Evolutionary conservation across 2,888 invertebrate genomes (phyloP), one percentile per base, ranked within the genome.

Genomic region (Drosophila monieri): DNA sequence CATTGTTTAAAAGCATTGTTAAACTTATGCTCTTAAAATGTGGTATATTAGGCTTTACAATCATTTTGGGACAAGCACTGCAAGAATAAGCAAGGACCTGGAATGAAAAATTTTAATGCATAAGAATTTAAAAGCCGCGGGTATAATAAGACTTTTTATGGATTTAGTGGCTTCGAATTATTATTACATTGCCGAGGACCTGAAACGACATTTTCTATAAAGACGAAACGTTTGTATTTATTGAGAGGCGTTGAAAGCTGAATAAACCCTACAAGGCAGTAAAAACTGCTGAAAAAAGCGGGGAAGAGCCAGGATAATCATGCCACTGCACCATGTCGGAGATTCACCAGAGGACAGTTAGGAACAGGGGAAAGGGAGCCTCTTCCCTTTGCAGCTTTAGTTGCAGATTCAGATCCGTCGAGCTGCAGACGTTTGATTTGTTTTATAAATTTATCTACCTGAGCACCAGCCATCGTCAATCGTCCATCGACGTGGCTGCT

Each of bases 381-480:
- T 51, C 6, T 27, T 21, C 18, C 14, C 15, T 14, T 39, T 48
- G 23, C 6, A 37, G 32, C 47, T 57, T 48, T 43, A 27, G 46
- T 43, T 39, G 30, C 43, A 43, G 52, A 37, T 30, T 32, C 14
- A 61, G 62, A 71, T 48, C 52, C 65, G 27, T 47, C 23, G 48
- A 47, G 48, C 43, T 30, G 56, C 27, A 58, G 72, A 71, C 48
- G 52, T 46, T 72, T 72, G 75, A 86, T 88, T 83, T 84, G 86
- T 79, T 80, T 86, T 84, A 84, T 80, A 80, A 84, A 84, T 84
- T 84, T 84, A 84, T 84, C 84, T 84, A 88, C 88, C 84, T 84
- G 87, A 86, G 87, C 88, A 88, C 79, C 84, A 69, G 84, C 88
- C 84, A 84, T 88, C 84, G 84, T 84, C 86, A 84, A 83, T 83